Evolutionary conservation across 2,797 vertebrate genomes (phyloP), one percentile per base, ranked within the genome.

Genomic region (Natrix natrix): DNA sequence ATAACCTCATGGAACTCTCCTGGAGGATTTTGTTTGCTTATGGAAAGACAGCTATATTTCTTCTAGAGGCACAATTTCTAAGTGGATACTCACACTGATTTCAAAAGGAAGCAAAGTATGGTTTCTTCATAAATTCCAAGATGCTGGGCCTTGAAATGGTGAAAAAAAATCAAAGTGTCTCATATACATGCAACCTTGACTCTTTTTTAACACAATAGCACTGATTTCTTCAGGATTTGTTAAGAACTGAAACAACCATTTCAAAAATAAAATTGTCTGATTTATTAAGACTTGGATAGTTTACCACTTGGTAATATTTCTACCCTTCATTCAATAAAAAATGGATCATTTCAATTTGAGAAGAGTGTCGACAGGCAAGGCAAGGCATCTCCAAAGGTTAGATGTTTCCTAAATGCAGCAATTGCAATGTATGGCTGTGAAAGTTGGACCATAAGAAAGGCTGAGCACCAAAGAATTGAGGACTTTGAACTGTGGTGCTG

Each of bases 1-100:
- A 90, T 93, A 66, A 55, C 91, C 59, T 91, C 22, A 52, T 86
- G 37, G 94, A 93, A 95, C 89, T 2, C 0, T 8, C 7, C 16
- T 90, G 28, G 22, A 3, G 93, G 83, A 66, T 92, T 94, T 37
- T 37, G 86, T 94, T 95, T 93, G 24, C 6, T 4, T 24, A 86
- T 5, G 8, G 93, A 32, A 94, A 90, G 74, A 89, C 11, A 48
- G 69, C 43, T 69, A 6, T 66, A 89, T 89, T 94, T 90, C 69
- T 93, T 89, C 87, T 86, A 74, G 57, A 55, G 54, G 32, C 52
- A 48, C n/a, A 89, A 89, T 57, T 89, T 87, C 90, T 91, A 87
- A n/a, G 20, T 24, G 32, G 5, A 48, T 16, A 63, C n/a, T 55
- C 66, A 86, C 43, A 89, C 69, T n/a, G 52, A 63, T 91, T 91